phyloP scores from a whole-genome alignment of 2,888 invertebrate genomes.

The Archips xylosteana region DNA sequence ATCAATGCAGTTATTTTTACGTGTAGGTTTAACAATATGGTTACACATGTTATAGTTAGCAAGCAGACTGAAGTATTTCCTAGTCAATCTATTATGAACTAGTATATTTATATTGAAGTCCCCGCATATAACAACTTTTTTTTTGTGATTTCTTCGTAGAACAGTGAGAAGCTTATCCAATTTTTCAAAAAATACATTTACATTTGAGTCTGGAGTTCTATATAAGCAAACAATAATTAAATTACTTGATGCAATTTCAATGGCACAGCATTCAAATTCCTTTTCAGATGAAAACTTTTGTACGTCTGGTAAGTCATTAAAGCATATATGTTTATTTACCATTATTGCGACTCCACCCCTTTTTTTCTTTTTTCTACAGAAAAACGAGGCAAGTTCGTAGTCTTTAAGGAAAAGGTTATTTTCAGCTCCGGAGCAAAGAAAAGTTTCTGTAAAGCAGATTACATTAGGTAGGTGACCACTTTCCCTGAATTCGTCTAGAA shows the following conservation, averaged over 20 bases:
- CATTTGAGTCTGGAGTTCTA: conserved; percentile 14
- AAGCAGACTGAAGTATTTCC: too few relatives aligned
- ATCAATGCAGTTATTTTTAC: conserved; percentile 10
- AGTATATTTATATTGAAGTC: too few relatives aligned
- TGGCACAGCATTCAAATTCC: conserved; percentile 21
- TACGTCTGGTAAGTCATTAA: neutral
- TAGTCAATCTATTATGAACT: too few relatives aligned
- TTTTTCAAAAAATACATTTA: too few relatives aligned
- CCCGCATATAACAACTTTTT: too few relatives aligned
- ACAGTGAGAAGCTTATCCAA: too few relatives aligned
- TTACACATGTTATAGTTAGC: too few relatives aligned
- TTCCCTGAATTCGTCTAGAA: neutral
- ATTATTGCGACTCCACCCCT: conserved; percentile 13
- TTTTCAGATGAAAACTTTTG: neutral
- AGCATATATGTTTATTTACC: neutral
- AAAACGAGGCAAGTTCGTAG: conserved; percentile 16
- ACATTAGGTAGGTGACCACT: neutral
- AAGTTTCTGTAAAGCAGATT: conserved; percentile 13
- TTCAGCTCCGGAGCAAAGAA: conserved; percentile 9
- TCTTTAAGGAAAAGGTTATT: conserved; percentile 9
- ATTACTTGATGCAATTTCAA: conserved; percentile 9
- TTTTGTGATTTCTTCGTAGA: too few relatives aligned
- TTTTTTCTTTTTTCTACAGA: conserved; percentile 6
- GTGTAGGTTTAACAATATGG: too few relatives aligned
- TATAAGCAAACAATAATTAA: conserved; percentile 12